These are phyloP conservation scores for Cyclura pinguis DNA, from an alignment of 2,797 vertebrate genomes.

Conservation along the genomic window DNA sequence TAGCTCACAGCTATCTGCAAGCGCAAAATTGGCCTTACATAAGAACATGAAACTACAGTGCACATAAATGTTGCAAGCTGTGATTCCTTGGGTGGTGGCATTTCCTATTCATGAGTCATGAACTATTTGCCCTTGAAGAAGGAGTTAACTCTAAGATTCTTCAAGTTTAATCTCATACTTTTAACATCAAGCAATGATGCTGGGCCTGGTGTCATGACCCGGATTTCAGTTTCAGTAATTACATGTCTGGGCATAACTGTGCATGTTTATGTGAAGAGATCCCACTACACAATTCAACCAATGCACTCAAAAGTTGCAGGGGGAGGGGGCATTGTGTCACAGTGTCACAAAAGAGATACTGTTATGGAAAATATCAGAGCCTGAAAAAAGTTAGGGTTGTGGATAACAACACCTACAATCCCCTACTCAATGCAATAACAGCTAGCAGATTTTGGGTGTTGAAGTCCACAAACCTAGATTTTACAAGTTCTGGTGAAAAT, in stretches of 20 bases:
- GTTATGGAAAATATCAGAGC: too few species aligned
- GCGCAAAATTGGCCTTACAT: conserved; percentile 44
- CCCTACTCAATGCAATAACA: too few species aligned
- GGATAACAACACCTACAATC: too few species aligned
- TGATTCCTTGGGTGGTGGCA: background rate
- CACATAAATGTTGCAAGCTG: conserved; percentile 46
- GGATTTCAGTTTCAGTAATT: conserved; percentile 1
- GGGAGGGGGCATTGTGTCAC: too few species aligned
- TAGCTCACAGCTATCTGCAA: conserved; percentile 1
- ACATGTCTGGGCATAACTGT: background rate
- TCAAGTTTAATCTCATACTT: background rate
- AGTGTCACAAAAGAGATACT: too few species aligned
- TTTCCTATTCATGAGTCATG: background rate
- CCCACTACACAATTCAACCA: background rate
- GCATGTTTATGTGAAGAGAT: background rate
- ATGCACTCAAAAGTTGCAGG: background rate
- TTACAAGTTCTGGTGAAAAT: background rate
- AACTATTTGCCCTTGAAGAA: background rate
- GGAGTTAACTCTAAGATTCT: accelerated
- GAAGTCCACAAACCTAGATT: too few species aligned
- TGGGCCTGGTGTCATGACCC: conserved; percentile 1
- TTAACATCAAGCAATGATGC: background rate
- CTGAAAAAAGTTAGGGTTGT: too few species aligned
- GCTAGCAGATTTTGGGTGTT: too few species aligned
- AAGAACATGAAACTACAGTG: conserved; percentile 33